phyloP scores from a whole-genome alignment of 1,140 invertebrate species.

The Plectrocnemia conspersa region DNA sequence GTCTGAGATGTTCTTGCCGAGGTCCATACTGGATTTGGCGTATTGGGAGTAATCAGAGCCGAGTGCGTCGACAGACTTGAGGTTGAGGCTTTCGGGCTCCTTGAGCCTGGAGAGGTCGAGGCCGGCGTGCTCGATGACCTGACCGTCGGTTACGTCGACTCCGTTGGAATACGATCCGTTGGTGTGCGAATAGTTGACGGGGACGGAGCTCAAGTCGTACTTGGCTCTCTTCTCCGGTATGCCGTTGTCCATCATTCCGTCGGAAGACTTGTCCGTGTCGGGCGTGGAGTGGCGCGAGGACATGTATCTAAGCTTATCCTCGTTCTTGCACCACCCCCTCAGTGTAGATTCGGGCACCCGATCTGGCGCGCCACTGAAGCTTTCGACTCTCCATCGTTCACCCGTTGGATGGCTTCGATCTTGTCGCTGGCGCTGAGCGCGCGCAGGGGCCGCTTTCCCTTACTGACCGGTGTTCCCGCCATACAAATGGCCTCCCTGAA shows the following conservation, averaged over 20 bases:
- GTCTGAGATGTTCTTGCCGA: slow-evolving; percentile 39
- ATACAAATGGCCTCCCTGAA: slow-evolving; percentile 35
- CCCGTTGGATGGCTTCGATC: slow-evolving; percentile 70
- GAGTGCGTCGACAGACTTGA: slow-evolving; percentile 21
- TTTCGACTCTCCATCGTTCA: slow-evolving; percentile 76
- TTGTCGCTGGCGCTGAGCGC: slow-evolving; percentile 70
- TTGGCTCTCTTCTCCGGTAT: slow-evolving; percentile 52
- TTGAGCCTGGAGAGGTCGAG: slow-evolving; percentile 26
- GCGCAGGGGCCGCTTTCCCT: slow-evolving; percentile 66
- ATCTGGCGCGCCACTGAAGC: slow-evolving; percentile 76
- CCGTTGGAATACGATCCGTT: slow-evolving; percentile 40
- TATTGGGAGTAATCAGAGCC: slow-evolving; percentile 36
- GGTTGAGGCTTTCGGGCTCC: slow-evolving; percentile 2
- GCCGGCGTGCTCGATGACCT: slow-evolving; percentile 15
- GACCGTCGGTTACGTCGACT: slow-evolving; percentile 27
- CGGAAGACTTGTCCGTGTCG: slow-evolving; percentile 55
- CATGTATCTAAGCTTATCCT: slow-evolving; percentile 69
- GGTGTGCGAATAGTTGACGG: slow-evolving; percentile 38
- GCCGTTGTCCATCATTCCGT: slow-evolving; percentile 40
- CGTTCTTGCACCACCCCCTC: slow-evolving; percentile 80
- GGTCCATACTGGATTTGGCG: slow-evolving; percentile 40
- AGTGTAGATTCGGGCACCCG: slow-evolving; percentile 76
- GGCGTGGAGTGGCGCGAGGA: slow-evolving; percentile 61
- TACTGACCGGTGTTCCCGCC: slow-evolving; percentile 40
- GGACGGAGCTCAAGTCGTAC: slow-evolving; percentile 41